A percentile compares a stretch with the other conserved stretches of the same genome.
Conservation (phyloP, 1,140 invertebrate species). For the Atopsyche davidsoni region DNA sequence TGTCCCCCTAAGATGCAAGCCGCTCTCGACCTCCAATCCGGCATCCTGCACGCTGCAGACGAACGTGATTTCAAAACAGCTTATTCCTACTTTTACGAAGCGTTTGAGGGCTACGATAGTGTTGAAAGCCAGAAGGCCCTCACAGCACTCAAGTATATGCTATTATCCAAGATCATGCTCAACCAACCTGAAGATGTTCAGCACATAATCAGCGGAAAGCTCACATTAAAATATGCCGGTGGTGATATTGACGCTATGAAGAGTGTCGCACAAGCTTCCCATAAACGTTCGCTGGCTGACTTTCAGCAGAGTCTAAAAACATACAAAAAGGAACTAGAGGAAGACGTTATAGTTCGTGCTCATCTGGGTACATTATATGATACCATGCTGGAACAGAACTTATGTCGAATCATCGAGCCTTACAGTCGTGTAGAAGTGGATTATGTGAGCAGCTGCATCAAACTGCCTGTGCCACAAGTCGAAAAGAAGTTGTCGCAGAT, state of each 20-base stretch:
- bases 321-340: constrained; percentile 86
- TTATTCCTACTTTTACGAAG: constrained; percentile 99
- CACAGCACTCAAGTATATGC: constrained; percentile 96
- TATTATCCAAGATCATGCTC: constrained; percentile 97
- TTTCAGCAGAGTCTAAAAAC: constrained; percentile 84
- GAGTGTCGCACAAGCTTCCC: constrained; percentile 90
- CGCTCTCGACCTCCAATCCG: constrained; percentile 94
- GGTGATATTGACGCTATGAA: constrained; percentile 97
- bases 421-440: constrained; percentile 93
- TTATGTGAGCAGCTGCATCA: constrained; percentile 60
- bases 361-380: constrained; percentile 96
- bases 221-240: constrained; percentile 94
- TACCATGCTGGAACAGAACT: constrained; percentile 98
- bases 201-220: constrained; percentile 91
- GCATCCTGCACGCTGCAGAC: constrained; percentile 97
- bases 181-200: constrained; percentile 94
- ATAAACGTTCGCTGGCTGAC: constrained; percentile 92
- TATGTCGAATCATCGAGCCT: constrained; percentile 97
- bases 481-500: constrained; percentile 99
- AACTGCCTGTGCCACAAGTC: constrained; percentile 82
- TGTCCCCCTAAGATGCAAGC: constrained; percentile 98
- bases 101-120: constrained; percentile 98
- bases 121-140: constrained; percentile 89
- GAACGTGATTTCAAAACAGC: constrained; percentile 99
- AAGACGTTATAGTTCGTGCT: constrained; percentile 93